Base-by-base conservation (phyloP, 2,797 vertebrate genomes). In the Danionella dracula region DNA sequence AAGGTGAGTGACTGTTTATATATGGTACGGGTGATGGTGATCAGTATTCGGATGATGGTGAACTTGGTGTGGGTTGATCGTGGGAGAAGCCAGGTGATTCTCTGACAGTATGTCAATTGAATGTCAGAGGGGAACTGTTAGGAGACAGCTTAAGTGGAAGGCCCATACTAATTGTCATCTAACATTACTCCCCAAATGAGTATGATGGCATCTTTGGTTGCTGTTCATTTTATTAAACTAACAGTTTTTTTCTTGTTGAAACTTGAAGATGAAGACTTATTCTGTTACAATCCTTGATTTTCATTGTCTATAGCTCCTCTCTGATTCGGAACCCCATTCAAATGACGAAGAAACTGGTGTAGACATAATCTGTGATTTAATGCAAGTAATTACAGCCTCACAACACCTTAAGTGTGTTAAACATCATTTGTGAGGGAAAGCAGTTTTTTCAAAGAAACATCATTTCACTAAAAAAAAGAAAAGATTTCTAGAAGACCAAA, bases 401-500 rank as follows among this genome's bases (percentile, higher is more conserved):
- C 42, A 8, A 9, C 15, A 68, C 42, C 55, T 65, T 45, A 72
- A 61, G 54, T 46, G 60, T 40, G 38, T 31, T 56, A 66, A 71
- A 63, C 62, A 57, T 46, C 63, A 58, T 63, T 74, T 67, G 58
- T 27, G 13, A 45, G 42, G 46, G 50, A 40, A 37, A 11, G 46
- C 57, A 61, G 55, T 44, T 64, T 62, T 27, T 71, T 57, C 50
- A 62, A 54, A 62, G 32, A 34, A 20, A 56, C 46, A 53, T n/a
- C 16, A 53, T 57, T 29, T 37, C 40, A 16, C 66, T 46, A 57
- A 50, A 66, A 69, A 59, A 72, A 70, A 62, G 56, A 56, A 63
- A 72, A 66, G 53, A 62, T 72, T 56, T 69, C 60, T 61, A 58
- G 66, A 70, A 69, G 66, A 72, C 50, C 66, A 48, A 51, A n/a